phyloP scores from a whole-genome alignment of 2,113 vertebrate species.

The Burhinus oedicnemus region DNA sequence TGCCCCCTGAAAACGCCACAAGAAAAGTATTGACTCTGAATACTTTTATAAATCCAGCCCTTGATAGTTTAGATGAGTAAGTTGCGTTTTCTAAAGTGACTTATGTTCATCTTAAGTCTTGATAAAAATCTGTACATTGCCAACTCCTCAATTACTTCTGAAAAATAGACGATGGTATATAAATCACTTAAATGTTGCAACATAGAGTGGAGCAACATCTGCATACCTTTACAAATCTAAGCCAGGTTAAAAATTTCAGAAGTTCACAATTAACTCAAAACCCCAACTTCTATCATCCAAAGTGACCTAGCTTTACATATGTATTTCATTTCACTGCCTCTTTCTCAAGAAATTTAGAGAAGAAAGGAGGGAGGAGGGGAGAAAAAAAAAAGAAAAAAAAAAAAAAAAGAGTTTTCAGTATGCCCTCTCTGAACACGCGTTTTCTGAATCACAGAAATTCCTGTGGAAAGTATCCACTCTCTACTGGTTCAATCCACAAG shows the following conservation, averaged over 20 bases:
- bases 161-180: not conserved
- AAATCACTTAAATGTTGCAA: slow-evolving; percentile 4
- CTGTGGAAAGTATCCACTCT: too few species aligned
- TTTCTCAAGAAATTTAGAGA: not conserved
- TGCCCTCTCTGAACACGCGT: not conserved
- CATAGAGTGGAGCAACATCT: not conserved
- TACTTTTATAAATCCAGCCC: not conserved
- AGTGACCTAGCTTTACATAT: not conserved
- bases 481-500: not conserved
- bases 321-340: not conserved
- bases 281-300: not conserved
- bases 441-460: not conserved
- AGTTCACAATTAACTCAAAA: not conserved
- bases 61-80: slow-evolving; percentile 20
- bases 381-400: too few species aligned
- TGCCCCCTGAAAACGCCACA: not conserved
- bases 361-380: too few species aligned
- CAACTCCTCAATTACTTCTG: slow-evolving; percentile 2
- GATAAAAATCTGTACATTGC: slow-evolving; percentile 66
- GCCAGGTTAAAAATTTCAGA: not conserved
- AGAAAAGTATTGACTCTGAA: not conserved
- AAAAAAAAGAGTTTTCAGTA: too few species aligned
- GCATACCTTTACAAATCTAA: slow-evolving; percentile 8
- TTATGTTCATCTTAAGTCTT: not conserved
- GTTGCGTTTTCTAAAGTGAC: slow-evolving; percentile 7